A percentile compares a stretch with the other conserved stretches of the same genome.
Evolutionary conservation across 2,797 vertebrate species (phyloP).

Genomic region (Xerus rutilus): DNA sequence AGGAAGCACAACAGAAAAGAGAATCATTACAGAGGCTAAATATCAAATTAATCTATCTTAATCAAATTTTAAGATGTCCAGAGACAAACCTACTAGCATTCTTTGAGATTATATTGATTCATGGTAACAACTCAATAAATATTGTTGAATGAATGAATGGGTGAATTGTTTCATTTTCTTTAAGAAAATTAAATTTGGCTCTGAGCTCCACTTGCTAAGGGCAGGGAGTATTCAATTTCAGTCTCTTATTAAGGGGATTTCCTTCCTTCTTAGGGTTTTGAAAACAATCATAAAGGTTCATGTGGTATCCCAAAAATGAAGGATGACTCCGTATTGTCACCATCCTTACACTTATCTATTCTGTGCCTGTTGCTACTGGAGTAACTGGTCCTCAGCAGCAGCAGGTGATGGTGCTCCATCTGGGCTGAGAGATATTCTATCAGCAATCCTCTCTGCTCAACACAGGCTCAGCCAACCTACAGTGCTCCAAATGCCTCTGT

Average conservation of each 20-base stretch:
- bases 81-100: not conserved
- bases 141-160: conserved; percentile 15
- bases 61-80: conserved; percentile 46
- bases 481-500: not conserved
- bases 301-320: not conserved
- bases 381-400: not conserved
- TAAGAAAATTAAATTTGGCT: conserved; percentile 57
- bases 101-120: not conserved
- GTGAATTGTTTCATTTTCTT: conserved; percentile 42
- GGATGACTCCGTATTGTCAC: not conserved
- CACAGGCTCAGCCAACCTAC: not conserved
- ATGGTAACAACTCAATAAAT: not conserved
- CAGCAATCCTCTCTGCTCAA: not conserved
- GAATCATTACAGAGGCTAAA: not conserved
- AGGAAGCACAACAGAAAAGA: conserved; percentile 39
- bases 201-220: not conserved
- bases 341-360: not conserved
- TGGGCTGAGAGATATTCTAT: not conserved
- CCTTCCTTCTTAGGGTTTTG: conserved; percentile 15
- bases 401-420: not conserved
- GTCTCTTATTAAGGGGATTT: conserved; percentile 22
- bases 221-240: not conserved
- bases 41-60: conserved; percentile 42
- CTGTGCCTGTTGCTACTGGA: not conserved
- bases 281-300: not conserved